Conservation (phyloP, 2,113 vertebrate species). For the Phycodurus eques region DNA sequence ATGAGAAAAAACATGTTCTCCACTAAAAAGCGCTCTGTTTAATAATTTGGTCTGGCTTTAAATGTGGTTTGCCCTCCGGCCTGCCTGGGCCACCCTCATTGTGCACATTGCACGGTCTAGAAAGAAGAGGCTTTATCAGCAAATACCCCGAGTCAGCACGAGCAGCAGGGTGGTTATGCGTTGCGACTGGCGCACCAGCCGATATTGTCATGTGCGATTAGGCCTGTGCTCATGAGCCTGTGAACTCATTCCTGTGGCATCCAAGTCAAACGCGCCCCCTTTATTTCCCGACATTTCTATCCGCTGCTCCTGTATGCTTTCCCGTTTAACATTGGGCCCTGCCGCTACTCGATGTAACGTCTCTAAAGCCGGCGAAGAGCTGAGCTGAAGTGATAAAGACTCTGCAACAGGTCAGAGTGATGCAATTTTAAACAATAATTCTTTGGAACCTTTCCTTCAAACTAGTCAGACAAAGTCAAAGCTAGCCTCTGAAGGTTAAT, state of each 20-base stretch:
- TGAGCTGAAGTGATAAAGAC: constrained; percentile 29
- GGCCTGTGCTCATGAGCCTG: constrained; percentile 66
- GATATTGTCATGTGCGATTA: constrained; percentile 77
- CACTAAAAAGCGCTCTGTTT: constrained; percentile 47
- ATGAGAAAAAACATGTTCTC: constrained; percentile 41
- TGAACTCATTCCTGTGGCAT: constrained; percentile 71
- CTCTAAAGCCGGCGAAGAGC: constrained; percentile 29
- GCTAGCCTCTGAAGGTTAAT: constrained; percentile 46
- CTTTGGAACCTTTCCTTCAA: constrained; percentile 30
- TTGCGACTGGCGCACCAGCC: constrained; percentile 74
- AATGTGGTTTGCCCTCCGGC: constrained; percentile 36
- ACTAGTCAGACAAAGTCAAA: constrained; percentile 44
- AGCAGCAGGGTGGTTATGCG: constrained; percentile 63
- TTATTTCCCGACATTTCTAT: constrained; percentile 42
- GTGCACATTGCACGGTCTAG: constrained; percentile 67
- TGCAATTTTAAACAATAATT: constrained; percentile 56
- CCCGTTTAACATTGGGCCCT: constrained; percentile 30
- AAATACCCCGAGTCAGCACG: constrained; percentile 72
- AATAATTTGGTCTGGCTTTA: constrained; percentile 33
- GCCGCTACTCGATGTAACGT: constrained; percentile 25
- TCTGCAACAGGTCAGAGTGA: constrained; percentile 36
- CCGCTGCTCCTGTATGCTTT: constrained; percentile 30
- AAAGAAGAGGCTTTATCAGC: constrained; percentile 71
- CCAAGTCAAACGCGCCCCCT: constrained; percentile 47
- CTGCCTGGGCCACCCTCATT: constrained; percentile 60